These are phyloP conservation scores for Phylloscopus trochiloides DNA, from an alignment of 2,113 vertebrate species.

Conservation along the genomic window DNA sequence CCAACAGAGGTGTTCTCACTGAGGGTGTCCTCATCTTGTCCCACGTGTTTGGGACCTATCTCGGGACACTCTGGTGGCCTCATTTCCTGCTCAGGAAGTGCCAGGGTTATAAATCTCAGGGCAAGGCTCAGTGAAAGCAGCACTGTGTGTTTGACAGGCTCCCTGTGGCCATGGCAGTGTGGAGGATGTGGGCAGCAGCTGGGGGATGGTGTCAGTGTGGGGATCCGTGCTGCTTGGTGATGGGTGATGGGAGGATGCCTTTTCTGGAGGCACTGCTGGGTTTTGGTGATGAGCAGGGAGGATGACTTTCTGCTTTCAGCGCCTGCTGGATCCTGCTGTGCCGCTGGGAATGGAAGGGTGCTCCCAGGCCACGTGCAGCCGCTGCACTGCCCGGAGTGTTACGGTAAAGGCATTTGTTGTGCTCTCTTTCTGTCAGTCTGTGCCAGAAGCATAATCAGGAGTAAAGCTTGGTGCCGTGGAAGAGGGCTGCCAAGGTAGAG, in stretches of 20 bases:
- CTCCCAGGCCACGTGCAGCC: background rate
- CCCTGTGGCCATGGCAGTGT: rapidly evolving
- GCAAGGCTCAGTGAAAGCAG: background rate
- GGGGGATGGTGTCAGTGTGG: no score
- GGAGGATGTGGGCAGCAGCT: background rate
- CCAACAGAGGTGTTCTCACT: background rate
- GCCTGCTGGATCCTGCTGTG: background rate
- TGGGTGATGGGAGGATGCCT: background rate
- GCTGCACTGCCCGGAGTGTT: background rate
- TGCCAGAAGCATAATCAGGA: background rate
- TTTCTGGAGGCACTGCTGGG: background rate
- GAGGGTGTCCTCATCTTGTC: background rate
- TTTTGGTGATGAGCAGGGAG: background rate
- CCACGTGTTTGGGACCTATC: background rate
- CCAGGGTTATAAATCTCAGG: no score
- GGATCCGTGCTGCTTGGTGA: background rate
- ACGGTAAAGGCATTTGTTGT: background rate
- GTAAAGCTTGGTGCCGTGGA: background rate
- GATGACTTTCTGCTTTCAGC: background rate
- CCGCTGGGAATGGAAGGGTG: background rate
- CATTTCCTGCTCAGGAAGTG: background rate
- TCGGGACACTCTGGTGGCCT: background rate
- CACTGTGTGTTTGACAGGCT: background rate
- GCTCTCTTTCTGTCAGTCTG: background rate
- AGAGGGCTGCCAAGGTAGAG: background rate